Evolutionary conservation across 1,140 invertebrate species (phyloP), one percentile per base, ranked within the genome.

Genomic region (Rhyzopertha dominica): DNA sequence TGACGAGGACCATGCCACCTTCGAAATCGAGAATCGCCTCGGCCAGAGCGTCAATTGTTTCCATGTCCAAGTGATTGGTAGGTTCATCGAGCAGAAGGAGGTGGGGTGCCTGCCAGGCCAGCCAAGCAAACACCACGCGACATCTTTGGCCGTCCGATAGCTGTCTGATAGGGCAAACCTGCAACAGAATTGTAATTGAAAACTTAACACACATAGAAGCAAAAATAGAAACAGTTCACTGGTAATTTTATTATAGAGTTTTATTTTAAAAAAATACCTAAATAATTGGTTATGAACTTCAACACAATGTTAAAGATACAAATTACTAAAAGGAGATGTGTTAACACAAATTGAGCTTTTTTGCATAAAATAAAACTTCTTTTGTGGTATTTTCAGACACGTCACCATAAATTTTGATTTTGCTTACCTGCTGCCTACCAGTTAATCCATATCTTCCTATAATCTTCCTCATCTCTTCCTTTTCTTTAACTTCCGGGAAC

Each of bases 1-100:
- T 92, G 52, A 98, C 95, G 0, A 98, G 78, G 18, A 98, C 90
- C 82, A 99, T 86, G 50, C 96, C 97, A 22, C 97, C 97, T 59
- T 95, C 90, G 66, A 98, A 99, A 55, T 95, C 90, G 63, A 95
- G 96, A 39, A 99, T 88, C 13, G 96, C 97, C 49, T 98, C 95
- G 7, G 92, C 97, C 5, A 99, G 72, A 0, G 95, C 90, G 72
- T 99, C 97, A 49, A 99, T 99, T 0, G 95, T 98, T 73, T 99
- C 96, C 84, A 99, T 97, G 63, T 99, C 96, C 66, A 99, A 81
- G 67, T 99, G 95, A 80, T 99, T 99, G 16, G 95, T 99, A 54
- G 95, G 96, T 80, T 99, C 95, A 69, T 98, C 95, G 18, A 99
- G 73, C 4, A 98, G 71, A 26, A 98, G 73, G 42, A 98, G 71